Base-by-base conservation (phyloP, 2,888 invertebrate genomes). In the Sinopyrophorus schimmeli region DNA sequence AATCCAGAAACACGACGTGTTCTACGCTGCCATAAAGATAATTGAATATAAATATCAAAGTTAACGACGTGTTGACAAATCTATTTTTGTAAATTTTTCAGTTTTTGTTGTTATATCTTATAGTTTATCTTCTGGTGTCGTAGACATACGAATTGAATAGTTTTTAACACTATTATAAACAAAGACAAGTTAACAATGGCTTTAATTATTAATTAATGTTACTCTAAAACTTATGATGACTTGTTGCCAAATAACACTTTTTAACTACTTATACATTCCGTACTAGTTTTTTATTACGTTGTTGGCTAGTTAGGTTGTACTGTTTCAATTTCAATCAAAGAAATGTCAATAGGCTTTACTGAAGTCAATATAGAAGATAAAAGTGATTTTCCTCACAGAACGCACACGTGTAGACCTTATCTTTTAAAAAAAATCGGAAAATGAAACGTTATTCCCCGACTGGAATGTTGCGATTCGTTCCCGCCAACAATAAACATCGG, bases 181-280 rank as follows among this genome's bases (percentile, higher is more conserved):
- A 56, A 59, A 61, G 59, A 65, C 63, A 67, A 65, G 56, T 65
- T 70, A 70, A 71, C 70, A 67, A 70, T 62, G 64, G 72, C 72
- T 72, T 72, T 73, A 72, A 55, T 54, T 55, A 58, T 54, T 58
- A n/a, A n/a, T n/a, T n/a, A 55, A 57, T 57, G 51, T 47, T 39
- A 38, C 30, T 50, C 43, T 53, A 50, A 50, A 54, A 54, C 24
- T 40, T 50, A 47, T 51, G 53, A 50, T 47, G 49, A 49, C 65
- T 67, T 70, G 73, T 75, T 75, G 75, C 75, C 75, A 76, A 75
- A 76, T 75, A 75, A 75, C 74, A 72, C 65, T 63, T 66, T 69
- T 70, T 71, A 72, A 67, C 68, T 66, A 67, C 65, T 65, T 66
- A 68, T 71, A 74, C 75, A 75, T 75, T 75, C 75, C 74, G 70